Conservation (phyloP, 2,797 vertebrate species). For the Parambassis ranga region DNA sequence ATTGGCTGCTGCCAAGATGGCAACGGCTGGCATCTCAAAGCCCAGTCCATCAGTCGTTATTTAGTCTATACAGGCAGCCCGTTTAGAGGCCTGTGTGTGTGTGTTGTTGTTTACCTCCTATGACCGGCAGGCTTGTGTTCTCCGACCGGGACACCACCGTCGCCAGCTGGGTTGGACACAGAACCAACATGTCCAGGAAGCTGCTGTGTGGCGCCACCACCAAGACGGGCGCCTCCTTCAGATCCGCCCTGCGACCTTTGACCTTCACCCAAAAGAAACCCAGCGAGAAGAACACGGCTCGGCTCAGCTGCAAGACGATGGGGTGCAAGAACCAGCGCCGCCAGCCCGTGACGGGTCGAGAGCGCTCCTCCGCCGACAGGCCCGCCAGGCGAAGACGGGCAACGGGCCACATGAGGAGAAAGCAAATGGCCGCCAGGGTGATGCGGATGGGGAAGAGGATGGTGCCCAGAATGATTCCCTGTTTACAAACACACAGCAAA, state of each 20-base stretch:
- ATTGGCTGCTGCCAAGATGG: too few species aligned
- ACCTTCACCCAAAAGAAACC: constrained; percentile 87
- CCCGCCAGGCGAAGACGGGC: constrained; percentile 83
- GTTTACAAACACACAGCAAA: too few species aligned
- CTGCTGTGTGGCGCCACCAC: constrained; percentile 89
- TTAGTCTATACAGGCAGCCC: too few species aligned
- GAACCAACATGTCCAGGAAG: constrained; percentile 88
- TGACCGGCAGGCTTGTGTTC: constrained; percentile 85
- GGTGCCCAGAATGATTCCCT: constrained; percentile 77
- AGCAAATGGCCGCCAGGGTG: constrained; percentile 70
- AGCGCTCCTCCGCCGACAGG: constrained; percentile 76
- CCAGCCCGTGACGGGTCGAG: constrained; percentile 81
- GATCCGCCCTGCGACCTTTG: constrained; percentile 81
- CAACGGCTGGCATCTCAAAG: too few species aligned
- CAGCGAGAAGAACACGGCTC: constrained; percentile 82
- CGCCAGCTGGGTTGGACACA: constrained; percentile 79
- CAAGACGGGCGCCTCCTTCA: constrained; percentile 85
- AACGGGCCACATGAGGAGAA: constrained; percentile 87
- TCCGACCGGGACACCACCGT: constrained; percentile 89
- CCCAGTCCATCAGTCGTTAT: too few species aligned
- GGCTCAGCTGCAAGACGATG: constrained; percentile 77
- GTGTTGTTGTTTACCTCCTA: constrained; percentile 76
- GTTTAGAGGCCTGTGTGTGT: too few species aligned
- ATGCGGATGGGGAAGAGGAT: constrained; percentile 84
- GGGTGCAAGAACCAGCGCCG: constrained; percentile 78